These are phyloP conservation scores for Thunnus thynnus DNA, from an alignment of 2,113 vertebrate genomes.

Conservation along the genomic window DNA sequence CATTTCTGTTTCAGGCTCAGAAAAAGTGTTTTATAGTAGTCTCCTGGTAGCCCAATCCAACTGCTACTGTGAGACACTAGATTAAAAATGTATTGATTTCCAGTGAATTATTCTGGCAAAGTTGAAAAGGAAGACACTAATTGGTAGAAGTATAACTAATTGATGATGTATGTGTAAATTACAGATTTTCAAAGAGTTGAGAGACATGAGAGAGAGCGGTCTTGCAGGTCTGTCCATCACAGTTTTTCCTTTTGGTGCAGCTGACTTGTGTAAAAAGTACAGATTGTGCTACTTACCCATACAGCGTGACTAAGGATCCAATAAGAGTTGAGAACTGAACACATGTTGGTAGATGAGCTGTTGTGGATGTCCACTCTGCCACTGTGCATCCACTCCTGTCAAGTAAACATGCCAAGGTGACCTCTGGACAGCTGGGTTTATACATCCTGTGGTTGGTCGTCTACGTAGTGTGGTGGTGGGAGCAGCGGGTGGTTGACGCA, in stretches of 20 bases:
- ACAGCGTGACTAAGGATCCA: slow-evolving; percentile 40
- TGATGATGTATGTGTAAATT: slow-evolving; percentile 71
- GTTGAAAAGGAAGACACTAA: slow-evolving; percentile 68
- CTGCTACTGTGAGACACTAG: slow-evolving; percentile 49
- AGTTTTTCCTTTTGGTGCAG: slow-evolving; percentile 27
- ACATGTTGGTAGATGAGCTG: slow-evolving; percentile 47
- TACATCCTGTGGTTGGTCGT: slow-evolving; percentile 70
- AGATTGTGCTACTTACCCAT: slow-evolving; percentile 67
- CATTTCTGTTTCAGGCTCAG: slow-evolving; percentile 27
- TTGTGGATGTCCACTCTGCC: slow-evolving; percentile 52
- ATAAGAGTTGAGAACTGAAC: slow-evolving; percentile 40
- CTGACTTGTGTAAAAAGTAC: slow-evolving; percentile 51
- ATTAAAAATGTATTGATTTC: slow-evolving; percentile 76
- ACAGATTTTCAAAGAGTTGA: slow-evolving; percentile 72
- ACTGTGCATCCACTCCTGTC: slow-evolving; percentile 60
- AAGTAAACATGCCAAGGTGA: slow-evolving; percentile 82
- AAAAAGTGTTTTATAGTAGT: slow-evolving; percentile 35
- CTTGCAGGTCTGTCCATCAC: slow-evolving; percentile 46
- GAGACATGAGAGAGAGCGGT: slow-evolving; percentile 36
- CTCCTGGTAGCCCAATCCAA: slow-evolving; percentile 53
- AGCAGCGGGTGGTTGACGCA: slow-evolving; percentile 77
- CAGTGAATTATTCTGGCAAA: slow-evolving; percentile 74
- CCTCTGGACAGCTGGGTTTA: slow-evolving; percentile 78
- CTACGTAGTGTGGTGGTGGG: slow-evolving; percentile 56
- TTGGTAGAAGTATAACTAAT: slow-evolving; percentile 75